Conservation (phyloP, 2,888 invertebrate species). For the Andrena minutula region DNA sequence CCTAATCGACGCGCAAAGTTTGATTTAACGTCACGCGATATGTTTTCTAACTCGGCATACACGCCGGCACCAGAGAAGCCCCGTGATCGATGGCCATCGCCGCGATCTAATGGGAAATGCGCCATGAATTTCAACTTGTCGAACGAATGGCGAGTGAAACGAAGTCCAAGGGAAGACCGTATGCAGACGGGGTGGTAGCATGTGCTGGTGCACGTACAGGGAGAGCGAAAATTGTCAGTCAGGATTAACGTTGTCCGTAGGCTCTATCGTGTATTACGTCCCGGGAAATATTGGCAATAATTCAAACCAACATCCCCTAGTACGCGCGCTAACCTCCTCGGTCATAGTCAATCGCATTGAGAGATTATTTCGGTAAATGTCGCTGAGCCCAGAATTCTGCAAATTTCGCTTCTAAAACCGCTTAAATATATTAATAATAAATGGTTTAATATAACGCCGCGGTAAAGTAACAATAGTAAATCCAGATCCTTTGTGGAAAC, state of each 20-base stretch:
- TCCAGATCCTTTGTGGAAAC: neutral
- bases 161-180: slow-evolving; percentile 44
- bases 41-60: neutral
- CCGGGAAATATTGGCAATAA: slow-evolving; percentile 60
- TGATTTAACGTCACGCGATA: neutral
- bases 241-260: slow-evolving; percentile 57
- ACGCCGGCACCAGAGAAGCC: slow-evolving; percentile 4
- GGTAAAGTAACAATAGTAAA: slow-evolving; percentile 2
- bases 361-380: slow-evolving; percentile 40
- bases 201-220: slow-evolving; percentile 21
- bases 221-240: slow-evolving; percentile 59
- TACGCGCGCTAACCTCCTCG: slow-evolving; percentile 41
- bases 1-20: neutral
- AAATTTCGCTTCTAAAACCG: slow-evolving; percentile 12
- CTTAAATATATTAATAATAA: neutral
- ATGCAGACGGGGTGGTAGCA: slow-evolving; percentile 16
- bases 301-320: slow-evolving; percentile 56
- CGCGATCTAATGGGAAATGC: slow-evolving; percentile 31
- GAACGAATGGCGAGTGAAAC: slow-evolving; percentile 19
- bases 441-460: neutral
- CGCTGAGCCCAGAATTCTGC: slow-evolving; percentile 18
- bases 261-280: slow-evolving; percentile 50
- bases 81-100: slow-evolving; percentile 23
- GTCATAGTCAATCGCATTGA: slow-evolving; percentile 42
- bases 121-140: slow-evolving; percentile 40